Evolutionary conservation across 64 coral and sea anemone species (phyloP), one percentile per base, ranked within the genome.

Genomic region (Astreopora myriophthalma): DNA sequence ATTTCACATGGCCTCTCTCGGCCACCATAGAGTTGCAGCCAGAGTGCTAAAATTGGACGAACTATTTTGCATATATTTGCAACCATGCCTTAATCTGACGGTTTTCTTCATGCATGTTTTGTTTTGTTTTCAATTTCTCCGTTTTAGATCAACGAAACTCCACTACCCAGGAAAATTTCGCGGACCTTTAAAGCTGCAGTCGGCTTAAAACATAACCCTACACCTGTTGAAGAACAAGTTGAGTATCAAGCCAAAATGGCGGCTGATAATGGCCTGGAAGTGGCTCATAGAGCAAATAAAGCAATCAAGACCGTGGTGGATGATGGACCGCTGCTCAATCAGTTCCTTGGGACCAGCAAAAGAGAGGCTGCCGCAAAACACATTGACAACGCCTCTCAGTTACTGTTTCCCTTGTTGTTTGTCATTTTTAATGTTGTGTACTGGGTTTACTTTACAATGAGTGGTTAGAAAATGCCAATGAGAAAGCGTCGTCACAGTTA

Each of bases 351-450:
- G n/a, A 48, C 36, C 2, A 76, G 73, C 73, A 76, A 76, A 76
- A 76, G 44, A 27, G 73, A 76, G 19, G 42, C 37, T 55, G 3
- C 17, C 51, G 75, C 76, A 60, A 26, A 60, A 8, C 1, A 17
- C 19, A 48, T 80, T 32, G 76, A 80, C 49, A 55, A 33, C 9
- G 49, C 49, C 2, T 80, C 76, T 33, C 48, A 49, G 20, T 27
- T 80, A 2, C 29, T 80, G 6, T 80, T 80, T 60, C 76, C 76
- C 22, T 49, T 34, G 9, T n/a, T 80, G 26, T 80, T 80, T 58
- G 19, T 80, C 10, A 10, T 80, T 12, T 80, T 58, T 34, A 80
- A 80, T n/a, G 27, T 80, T 34, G 76, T 80, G 1, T 80, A 80
- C 49, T 80, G 76, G 76, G 29, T 80, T 14, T 80, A 80, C 13